Conservation (phyloP, 2,888 invertebrate species). For the Cepaea hortensis region DNA sequence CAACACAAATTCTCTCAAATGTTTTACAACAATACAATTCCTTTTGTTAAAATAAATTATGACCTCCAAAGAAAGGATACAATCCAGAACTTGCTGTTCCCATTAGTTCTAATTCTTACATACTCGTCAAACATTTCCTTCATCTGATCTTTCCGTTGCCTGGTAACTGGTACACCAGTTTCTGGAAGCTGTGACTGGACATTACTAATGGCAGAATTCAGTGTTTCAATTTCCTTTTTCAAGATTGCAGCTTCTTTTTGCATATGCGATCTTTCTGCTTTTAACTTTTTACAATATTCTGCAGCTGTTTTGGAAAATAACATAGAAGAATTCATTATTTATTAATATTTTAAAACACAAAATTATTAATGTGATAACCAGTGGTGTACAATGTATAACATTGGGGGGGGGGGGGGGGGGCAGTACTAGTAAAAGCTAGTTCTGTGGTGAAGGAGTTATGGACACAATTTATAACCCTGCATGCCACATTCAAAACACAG, state of each 20-base stretch:
- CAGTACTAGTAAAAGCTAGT: no score
- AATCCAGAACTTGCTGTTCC: slow-evolving; percentile 99
- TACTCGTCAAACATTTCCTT: slow-evolving; percentile 94
- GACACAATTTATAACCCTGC: no score
- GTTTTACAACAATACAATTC: no score
- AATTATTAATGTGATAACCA: no score
- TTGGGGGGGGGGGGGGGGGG: no score
- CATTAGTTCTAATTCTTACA: slow-evolving; percentile 88
- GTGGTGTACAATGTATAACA: no score
- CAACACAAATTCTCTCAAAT: no score
- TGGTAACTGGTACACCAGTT: slow-evolving; percentile 93
- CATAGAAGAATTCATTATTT: neutral
- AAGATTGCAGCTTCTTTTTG: slow-evolving; percentile 93
- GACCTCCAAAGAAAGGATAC: slow-evolving; percentile 79
- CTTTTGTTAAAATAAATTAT: no score
- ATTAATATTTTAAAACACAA: no score
- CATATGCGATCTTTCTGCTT: slow-evolving; percentile 88
- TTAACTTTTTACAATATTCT: slow-evolving; percentile 92
- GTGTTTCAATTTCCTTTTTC: slow-evolving; percentile 90
- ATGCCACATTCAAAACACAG: no score
- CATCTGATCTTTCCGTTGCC: slow-evolving; percentile 91
- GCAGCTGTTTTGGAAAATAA: slow-evolving; percentile 78
- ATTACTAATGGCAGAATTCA: slow-evolving; percentile 93
- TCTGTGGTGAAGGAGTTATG: no score
- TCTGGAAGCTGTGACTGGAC: slow-evolving; percentile 94